Base-by-base conservation (phyloP, 1,140 invertebrate species). In the Cydia pomonella region DNA sequence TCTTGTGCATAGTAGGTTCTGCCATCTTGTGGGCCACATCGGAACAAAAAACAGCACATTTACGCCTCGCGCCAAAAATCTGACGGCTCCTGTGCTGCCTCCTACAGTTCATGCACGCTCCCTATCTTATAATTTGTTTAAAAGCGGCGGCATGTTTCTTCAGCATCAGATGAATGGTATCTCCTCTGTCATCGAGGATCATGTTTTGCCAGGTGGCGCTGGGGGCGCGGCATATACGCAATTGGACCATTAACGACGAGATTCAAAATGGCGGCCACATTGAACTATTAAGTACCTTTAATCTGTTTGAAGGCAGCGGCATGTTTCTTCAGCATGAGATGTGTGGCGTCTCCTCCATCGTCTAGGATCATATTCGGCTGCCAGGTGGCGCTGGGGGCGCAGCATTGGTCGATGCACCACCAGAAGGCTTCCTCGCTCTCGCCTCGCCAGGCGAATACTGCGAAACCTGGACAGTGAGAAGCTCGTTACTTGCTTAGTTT, bases 401-500 rank as follows among this genome's bases (percentile, higher is more conserved):
- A 96, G 91, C 91, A 92, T 84, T 97, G 97, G 91, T 99, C 98
- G 77, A 99, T 99, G 85, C 98, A 99, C 98, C 98, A 99, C 98
- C 98, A 99, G 93, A 99, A 99, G 88, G 99, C 98, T 87, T 99
- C 98, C 89, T 99, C 98, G 3, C 97, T 97, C 93, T 99, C 98
- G 0, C 97, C 98, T 71, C 98, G 96, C 98, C 98, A 99, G 2
- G 98, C 97, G 93, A 98, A 99, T 73, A 99, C 95, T 7, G 98
- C 95, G 87, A 96, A 97, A 13, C 97, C 91, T 92, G 76, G 0
- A 69, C 3, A 16, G 47, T 2, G 9, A 3, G 21, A 18, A 59
- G 53, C 6, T 33, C 2, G 2, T 33, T 33, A 33, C n/a, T n/a
- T n/a, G n/a, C n/a, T n/a, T n/a, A n/a, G n/a, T n/a, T n/a, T n/a